A percentile compares a stretch with the other conserved stretches of the same genome.
phyloP scores from a whole-genome alignment of 2,797 vertebrate species.

The Falco columbarius region DNA sequence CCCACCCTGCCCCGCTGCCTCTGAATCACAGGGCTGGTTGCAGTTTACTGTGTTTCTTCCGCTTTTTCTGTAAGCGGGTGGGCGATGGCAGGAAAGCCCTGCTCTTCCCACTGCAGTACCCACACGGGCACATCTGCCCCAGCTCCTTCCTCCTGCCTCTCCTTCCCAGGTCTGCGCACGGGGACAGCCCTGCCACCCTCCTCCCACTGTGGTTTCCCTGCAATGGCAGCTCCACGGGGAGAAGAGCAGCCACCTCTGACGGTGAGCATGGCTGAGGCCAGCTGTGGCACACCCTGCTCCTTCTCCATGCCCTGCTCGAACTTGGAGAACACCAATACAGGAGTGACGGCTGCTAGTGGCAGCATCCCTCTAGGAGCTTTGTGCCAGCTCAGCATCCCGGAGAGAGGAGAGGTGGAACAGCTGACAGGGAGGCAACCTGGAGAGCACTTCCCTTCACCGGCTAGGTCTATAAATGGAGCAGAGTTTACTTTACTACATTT shows the following conservation, averaged over 20 bases:
- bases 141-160: background rate
- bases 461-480: fast-evolving
- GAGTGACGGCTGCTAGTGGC: background rate
- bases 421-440: background rate
- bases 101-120: fast-evolving
- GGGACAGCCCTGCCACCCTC: background rate
- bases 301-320: background rate
- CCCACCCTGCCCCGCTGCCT: fast-evolving
- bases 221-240: fast-evolving
- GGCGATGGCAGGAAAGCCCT: background rate
- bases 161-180: fast-evolving
- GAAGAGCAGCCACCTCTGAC: background rate
- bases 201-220: fast-evolving
- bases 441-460: background rate
- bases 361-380: background rate
- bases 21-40: background rate
- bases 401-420: background rate
- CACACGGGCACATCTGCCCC: background rate
- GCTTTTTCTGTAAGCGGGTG: background rate
- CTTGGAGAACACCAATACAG: fast-evolving
- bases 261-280: background rate
- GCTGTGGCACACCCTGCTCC: background rate
- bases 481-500: background rate
- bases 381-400: background rate
- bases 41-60: background rate